Conservation (phyloP, 2,797 vertebrate species). For the Chloroceryle inda region DNA sequence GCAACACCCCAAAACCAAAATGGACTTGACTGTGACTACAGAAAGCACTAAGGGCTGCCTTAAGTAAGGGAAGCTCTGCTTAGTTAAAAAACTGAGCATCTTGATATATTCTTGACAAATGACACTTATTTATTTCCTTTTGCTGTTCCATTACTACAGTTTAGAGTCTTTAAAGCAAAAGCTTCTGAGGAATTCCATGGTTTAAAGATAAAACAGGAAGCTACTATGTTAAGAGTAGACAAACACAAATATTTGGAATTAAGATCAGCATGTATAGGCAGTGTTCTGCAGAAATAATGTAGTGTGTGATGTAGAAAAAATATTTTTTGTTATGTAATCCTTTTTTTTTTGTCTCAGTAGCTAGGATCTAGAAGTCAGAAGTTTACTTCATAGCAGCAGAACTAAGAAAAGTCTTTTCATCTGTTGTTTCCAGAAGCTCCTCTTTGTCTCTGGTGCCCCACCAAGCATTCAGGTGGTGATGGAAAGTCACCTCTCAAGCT, state of each 20-base stretch:
- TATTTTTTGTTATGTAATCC: background rate
- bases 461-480: background rate
- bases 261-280: background rate
- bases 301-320: background rate
- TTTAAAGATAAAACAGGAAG: constrained; percentile 34
- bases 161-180: constrained; percentile 3
- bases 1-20: background rate
- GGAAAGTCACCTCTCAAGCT: background rate
- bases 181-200: constrained; percentile 11
- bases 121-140: constrained; percentile 5
- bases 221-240: background rate
- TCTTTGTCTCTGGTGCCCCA: background rate
- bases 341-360: background rate
- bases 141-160: background rate
- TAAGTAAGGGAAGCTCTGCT: background rate
- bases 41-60: background rate
- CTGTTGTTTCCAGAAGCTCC: background rate
- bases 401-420: background rate
- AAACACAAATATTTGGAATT: constrained; percentile 30
- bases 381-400: background rate
- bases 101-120: background rate
- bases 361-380: background rate
- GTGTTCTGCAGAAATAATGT: background rate
- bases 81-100: background rate
- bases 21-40: background rate